phyloP scores from a whole-genome alignment of 2,797 vertebrate genomes.

The Lagorchestes hirsutus region DNA sequence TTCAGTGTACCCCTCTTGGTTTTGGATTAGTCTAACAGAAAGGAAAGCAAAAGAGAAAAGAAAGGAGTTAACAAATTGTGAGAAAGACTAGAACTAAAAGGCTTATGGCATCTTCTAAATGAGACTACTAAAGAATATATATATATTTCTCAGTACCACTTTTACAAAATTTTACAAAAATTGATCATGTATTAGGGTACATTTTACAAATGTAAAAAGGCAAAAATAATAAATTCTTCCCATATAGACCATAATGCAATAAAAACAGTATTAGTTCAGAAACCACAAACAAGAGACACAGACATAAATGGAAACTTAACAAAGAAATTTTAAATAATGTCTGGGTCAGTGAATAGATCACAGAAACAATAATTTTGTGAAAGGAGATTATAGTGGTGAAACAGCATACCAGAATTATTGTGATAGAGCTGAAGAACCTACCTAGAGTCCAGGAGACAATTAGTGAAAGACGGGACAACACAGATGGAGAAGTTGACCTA shows the following conservation, averaged over 20 bases:
- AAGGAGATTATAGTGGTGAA: neutral
- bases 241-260: neutral
- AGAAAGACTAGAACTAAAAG: neutral
- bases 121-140: too few relatives aligned
- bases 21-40: neutral
- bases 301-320: neutral
- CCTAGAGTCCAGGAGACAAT: neutral
- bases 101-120: neutral
- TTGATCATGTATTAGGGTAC: neutral
- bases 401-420: neutral
- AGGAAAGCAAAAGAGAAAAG: neutral
- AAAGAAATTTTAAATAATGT: neutral
- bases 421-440: neutral
- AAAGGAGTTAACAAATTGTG: neutral
- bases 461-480: neutral
- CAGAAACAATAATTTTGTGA: neutral
- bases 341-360: neutral
- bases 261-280: neutral
- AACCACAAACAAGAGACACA: neutral
- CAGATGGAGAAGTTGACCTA: neutral
- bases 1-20: neutral
- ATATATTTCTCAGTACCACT: neutral
- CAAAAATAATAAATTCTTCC: neutral
- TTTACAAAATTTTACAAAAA: neutral
- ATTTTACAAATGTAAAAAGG: neutral